These are phyloP conservation scores for Pristis pectinata DNA, from an alignment of 2,797 vertebrate species.

Conservation along the genomic window DNA sequence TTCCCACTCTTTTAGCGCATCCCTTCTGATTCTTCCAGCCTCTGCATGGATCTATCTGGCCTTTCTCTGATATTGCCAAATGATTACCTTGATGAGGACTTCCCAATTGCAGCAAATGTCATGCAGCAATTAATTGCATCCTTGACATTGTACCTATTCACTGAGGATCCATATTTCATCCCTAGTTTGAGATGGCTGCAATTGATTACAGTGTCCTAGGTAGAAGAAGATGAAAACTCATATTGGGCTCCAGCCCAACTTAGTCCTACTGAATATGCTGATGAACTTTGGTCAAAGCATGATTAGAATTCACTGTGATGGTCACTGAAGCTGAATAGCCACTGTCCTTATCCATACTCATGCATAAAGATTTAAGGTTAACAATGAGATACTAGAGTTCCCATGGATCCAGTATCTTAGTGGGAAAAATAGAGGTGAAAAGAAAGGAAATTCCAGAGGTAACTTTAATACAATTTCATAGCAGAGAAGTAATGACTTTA, in stretches of 20 bases:
- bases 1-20: too few species aligned
- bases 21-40: too few species aligned
- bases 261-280: neutral
- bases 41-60: too few species aligned
- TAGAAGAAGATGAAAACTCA: neutral
- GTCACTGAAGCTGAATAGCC: too few species aligned
- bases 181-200: neutral
- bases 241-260: neutral
- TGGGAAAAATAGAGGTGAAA: neutral
- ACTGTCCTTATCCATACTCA: neutral
- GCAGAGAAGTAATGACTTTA: neutral
- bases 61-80: neutral
- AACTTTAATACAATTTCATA: neutral
- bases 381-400: neutral
- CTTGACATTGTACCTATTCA: neutral
- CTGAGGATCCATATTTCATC: neutral
- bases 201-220: neutral
- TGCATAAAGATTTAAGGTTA: neutral
- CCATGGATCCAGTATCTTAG: neutral
- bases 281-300: neutral
- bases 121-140: neutral
- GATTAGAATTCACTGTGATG: neutral
- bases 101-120: neutral
- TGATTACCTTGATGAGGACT: neutral
- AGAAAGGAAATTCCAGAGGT: neutral